phyloP scores from a whole-genome alignment of 2,113 vertebrate genomes.

The Coreoperca whiteheadi region DNA sequence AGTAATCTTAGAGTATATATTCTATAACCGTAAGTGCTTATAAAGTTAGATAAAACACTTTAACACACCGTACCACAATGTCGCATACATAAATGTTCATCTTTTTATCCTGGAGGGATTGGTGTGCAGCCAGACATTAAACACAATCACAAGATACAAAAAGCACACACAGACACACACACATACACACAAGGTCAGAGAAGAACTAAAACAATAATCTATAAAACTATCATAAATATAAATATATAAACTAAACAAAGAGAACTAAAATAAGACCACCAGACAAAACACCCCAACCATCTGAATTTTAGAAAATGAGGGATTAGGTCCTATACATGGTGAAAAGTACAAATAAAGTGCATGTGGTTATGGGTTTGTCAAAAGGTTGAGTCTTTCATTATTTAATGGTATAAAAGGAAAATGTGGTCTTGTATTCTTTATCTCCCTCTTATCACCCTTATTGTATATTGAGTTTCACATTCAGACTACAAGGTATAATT shows the following conservation, averaged over 20 bases:
- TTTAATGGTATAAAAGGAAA: neutral
- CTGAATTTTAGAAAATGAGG: neutral
- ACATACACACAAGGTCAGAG: neutral
- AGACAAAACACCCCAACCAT: no score
- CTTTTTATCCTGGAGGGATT: neutral
- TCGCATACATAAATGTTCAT: neutral
- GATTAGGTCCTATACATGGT: neutral
- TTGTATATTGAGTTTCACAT: neutral
- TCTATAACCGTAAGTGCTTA: neutral
- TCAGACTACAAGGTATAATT: constrained; percentile 2
- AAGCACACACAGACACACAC: neutral
- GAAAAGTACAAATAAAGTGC: neutral
- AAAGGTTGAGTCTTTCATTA: neutral
- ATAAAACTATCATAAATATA: neutral
- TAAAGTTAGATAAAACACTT: neutral
- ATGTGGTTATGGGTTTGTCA: neutral
- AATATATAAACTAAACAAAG: neutral
- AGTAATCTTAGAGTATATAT: neutral
- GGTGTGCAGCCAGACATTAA: neutral
- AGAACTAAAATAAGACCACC: neutral
- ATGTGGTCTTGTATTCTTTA: neutral
- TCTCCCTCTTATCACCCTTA: neutral
- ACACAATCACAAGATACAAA: neutral
- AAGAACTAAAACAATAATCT: neutral
- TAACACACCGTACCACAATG: neutral